These are phyloP conservation scores for Thripadectes ignobilis DNA, from an alignment of 2,797 vertebrate genomes.

Conservation along the genomic window DNA sequence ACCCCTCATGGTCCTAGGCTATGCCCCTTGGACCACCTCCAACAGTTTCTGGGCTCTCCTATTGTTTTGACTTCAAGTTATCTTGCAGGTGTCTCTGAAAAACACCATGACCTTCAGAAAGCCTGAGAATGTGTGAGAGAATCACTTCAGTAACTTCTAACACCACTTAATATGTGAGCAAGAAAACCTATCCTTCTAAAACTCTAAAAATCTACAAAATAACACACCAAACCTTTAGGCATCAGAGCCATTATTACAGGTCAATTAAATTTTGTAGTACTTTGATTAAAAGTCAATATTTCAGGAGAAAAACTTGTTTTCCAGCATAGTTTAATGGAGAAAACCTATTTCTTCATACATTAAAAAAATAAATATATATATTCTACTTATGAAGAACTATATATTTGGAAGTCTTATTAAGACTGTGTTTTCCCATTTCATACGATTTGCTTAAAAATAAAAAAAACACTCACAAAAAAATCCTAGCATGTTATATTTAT, in stretches of 20 bases:
- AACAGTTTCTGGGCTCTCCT: too few relatives aligned
- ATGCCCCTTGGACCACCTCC: too few relatives aligned
- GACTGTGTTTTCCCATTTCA: background rate
- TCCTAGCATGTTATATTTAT: background rate
- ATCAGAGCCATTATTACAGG: background rate
- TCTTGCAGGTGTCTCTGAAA: too few relatives aligned
- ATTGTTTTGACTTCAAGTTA: too few relatives aligned
- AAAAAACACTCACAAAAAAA: background rate
- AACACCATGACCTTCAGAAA: too few relatives aligned
- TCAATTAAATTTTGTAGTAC: background rate
- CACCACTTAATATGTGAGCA: too few relatives aligned
- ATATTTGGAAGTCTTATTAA: background rate
- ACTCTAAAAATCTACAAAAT: too few relatives aligned
- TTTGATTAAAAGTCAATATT: background rate
- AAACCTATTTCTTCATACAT: background rate
- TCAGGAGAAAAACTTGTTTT: background rate
- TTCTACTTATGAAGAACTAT: background rate
- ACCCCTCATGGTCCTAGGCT: too few relatives aligned
- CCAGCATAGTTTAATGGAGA: background rate
- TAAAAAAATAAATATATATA: background rate
- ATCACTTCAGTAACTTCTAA: too few relatives aligned
- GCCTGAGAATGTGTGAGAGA: too few relatives aligned
- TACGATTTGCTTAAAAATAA: background rate
- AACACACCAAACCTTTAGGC: too few relatives aligned
- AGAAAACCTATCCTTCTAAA: too few relatives aligned